Evolutionary conservation across 2,797 vertebrate genomes (phyloP), one percentile per base, ranked within the genome.

Genomic region (Mallotus villosus): DNA sequence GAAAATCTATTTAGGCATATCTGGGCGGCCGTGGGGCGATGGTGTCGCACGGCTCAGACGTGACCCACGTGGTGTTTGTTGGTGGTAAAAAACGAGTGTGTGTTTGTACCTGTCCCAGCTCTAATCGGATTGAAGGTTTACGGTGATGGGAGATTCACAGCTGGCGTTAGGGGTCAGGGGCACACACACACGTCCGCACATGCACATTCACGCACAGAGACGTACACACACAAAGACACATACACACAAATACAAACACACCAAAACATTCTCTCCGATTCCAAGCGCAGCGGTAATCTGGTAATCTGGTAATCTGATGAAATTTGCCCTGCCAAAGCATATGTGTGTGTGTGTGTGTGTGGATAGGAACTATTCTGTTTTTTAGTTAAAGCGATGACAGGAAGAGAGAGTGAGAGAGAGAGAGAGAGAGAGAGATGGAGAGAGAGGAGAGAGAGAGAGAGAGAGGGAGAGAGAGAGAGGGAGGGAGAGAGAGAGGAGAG

Each of bases 291-390:
- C 68, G 69, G 69, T 87, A 84, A 88, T 87, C 86, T 80, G 85
- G 69, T 89, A 90, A 92, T 91, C 89, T 85, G 9, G 77, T 90
- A 90, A 92, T 92, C 90, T 88, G 79, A 61, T 90, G 82, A 89
- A 90, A 89, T 71, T 85, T 82, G 84, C 70, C 68, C 84, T 77
- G 16, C 68, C 72, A 68, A 72, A 85, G 78, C 89, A 89, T 88
- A 88, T 87, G 91, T 75, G 37, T 41, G 37, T 41, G 34, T 37
- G 34, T 37, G 34, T 37, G 9, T 41, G 37, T 82, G 41, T 8
- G n/a, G 78, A 77, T 68, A 70, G 74, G 85, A 84, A 83, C 67
- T 79, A 74, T 73, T 41, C 11, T 1, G 72, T 84, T 83, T 86
- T 85, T 88, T 86, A 88, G 85, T 88, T 81, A 86, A 84, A 82